Evolutionary conservation across 1,140 invertebrate species (phyloP).

Genomic region (Goniozus legneri): DNA sequence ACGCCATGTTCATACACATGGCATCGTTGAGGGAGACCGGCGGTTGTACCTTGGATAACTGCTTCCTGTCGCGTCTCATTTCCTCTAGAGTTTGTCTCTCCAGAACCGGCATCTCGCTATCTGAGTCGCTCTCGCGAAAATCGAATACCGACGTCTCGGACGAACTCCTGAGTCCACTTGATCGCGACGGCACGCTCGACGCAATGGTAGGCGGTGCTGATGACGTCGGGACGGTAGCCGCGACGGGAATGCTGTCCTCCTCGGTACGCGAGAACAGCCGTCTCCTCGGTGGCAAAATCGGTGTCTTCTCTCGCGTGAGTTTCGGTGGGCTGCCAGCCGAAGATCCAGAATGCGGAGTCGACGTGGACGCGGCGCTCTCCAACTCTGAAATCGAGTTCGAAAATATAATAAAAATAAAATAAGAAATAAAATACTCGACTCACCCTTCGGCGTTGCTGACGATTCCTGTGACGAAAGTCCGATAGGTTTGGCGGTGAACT

Average conservation of each 20-base stretch:
- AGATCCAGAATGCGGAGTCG: conserved; percentile 41
- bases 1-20: conserved; percentile 38
- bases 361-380: conserved; percentile 40
- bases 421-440: not conserved
- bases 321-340: conserved; percentile 54
- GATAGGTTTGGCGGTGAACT: conserved; percentile 33
- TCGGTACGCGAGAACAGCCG: conserved; percentile 54
- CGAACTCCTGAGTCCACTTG: conserved; percentile 57
- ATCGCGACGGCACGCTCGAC: conserved; percentile 41
- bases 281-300: conserved; percentile 44
- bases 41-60: conserved; percentile 51
- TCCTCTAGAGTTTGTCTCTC: conserved; percentile 58
- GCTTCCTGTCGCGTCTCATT: conserved; percentile 57
- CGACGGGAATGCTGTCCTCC: conserved; percentile 45
- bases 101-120: conserved; percentile 59
- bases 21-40: conserved; percentile 50
- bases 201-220: conserved; percentile 22
- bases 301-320: conserved; percentile 48
- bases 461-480: conserved; percentile 25
- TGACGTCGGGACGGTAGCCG: conserved; percentile 24
- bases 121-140: conserved; percentile 60
- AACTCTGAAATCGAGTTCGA: conserved; percentile 25
- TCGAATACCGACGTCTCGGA: conserved; percentile 65
- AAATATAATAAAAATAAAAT: not conserved
- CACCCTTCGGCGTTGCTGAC: conserved; percentile 37